Evolutionary conservation across 2,797 vertebrate genomes (phyloP), one percentile per base, ranked within the genome.

Genomic region (Myoxocephalus aenaeus): DNA sequence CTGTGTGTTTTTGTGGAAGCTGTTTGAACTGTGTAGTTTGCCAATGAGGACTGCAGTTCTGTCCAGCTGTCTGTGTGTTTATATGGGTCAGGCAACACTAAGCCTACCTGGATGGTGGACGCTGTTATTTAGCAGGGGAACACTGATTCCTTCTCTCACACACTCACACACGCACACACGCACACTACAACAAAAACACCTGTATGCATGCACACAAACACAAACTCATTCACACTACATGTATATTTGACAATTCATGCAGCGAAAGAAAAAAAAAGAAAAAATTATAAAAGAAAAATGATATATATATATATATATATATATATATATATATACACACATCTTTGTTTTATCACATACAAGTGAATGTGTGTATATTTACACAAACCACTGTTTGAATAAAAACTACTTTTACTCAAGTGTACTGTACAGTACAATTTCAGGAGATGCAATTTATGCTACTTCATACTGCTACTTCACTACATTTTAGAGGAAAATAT

Each of bases 11-110:
- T 73, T 9, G 17, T 1, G 0, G 54, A 63, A 77, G 46, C 76
- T n/a, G 46, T 73, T 62, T 50, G 32, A 61, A 48, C 32, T 2
- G 57, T 79, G 50, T 51, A 34, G 74, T 79, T 77, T 62, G 57
- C 75, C 75, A 62, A n/a, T 18, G 63, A 77, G 56, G 44, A 27
- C 69, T 56, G 42, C 36, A 32, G 62, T 68, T 58, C 32, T 32
- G 74, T 82, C 85, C 87, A 91, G 78, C 78, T 84, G 90, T 86
- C 82, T 27, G 46, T 73, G 64, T 86, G 73, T 83, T 80, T 87
- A 90, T 91, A 51, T 89, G 70, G 90, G 92, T 92, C 92, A 89
- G 75, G 54, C 79, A 54, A 65, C 53, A 18, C 71, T 90, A 89
- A 91, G 84, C 89, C 76, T 81, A 89, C 89, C 87, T 91, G 83